Evolutionary conservation across 2,888 invertebrate species (phyloP), one percentile per base, ranked within the genome.

Genomic region (Bombylius discolor): DNA sequence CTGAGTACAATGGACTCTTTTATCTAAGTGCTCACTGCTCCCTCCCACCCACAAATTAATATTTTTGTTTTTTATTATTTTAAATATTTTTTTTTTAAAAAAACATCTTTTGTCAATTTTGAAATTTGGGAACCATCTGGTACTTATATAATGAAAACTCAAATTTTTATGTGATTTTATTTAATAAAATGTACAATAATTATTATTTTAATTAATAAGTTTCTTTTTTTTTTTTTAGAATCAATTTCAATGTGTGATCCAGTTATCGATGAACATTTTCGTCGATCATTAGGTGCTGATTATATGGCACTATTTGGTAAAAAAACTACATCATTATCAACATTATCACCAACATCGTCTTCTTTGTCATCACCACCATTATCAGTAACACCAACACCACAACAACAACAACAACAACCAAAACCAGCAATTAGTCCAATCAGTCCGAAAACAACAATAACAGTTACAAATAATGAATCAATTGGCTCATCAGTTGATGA

Each of bases 231-330:
- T 48, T 31, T 69, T 67, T 39, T 74, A 85, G 85, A 84, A 66
- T 81, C 81, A 46, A 81, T 83, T 70, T 83, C 85, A 13, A 83
- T 85, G 79, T 87, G 89, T 74, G 93, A 93, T 73, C 89, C 90
- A 12, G 90, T 89, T 56, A 93, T 95, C 67, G 95, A 96, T 75
- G 96, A 96, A 70, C 95, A 96, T 75, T 96, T 96, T 76, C 81
- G 94, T 56, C 83, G 94, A 60, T 94, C 94, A 2, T 79, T 96
- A 60, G 94, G 94, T 56, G 84, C 86, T 64, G 83, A 88, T 70
- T 87, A 87, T 76, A 81, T 83, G 73, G 80, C 79, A 59, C 74
- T 87, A 51, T 84, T 85, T 70, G 79, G 80, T 64, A 82, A 81
- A 52, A 70, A 69, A 42, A 49, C 55, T 33, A 76, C 53, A 77